Base-by-base conservation (phyloP, 2,113 vertebrate species). In the Oryzias celebensis region DNA sequence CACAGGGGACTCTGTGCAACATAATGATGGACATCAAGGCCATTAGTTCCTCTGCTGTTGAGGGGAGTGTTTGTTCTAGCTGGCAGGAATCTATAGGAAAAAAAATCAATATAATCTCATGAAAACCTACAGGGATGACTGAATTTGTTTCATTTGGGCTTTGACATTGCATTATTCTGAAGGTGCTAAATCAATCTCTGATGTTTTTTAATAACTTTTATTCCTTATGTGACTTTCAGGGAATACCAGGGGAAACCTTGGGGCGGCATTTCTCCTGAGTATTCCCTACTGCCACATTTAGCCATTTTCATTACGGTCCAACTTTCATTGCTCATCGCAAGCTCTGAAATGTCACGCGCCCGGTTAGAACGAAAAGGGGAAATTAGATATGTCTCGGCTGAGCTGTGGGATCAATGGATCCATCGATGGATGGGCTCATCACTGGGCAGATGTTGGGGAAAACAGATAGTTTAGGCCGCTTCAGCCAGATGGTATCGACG, bases 381-480 rank as follows among this genome's bases (percentile, higher is more conserved):
- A 76, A 80, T 84, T 86, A 83, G 84, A 80, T 81, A 59, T 61
- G 79, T 89, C 71, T 83, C 61, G 18, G 63, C 68, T 17, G 72
- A 73, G 58, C 73, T 73, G 65, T 17, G 62, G 73, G 75, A 87
- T 87, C 83, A 81, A 87, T 86, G 77, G 2, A 62, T 68, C 65
- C 80, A 83, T 77, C 72, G 85, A 80, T 76, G 71, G 81, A 88
- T 84, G 81, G 71, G 55, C 78, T 88, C 79, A 84, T 87, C 83
- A 83, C 85, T 86, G 71, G 68, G 71, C 42, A 16, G 69, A 48
- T 74, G 71, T 73, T 73, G 71, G 62, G 77, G 73, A 52, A 77
- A 80, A 82, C 75, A 46, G 49, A 55, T 62, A 51, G 65, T 73
- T 71, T 43, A 5, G 51, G 56, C 65, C 3, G 59, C 67, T 81